A percentile compares a stretch with the other conserved stretches of the same genome.
Evolutionary conservation across 2,888 invertebrate genomes (phyloP).

Genomic region (Eretmocerus hayati): DNA sequence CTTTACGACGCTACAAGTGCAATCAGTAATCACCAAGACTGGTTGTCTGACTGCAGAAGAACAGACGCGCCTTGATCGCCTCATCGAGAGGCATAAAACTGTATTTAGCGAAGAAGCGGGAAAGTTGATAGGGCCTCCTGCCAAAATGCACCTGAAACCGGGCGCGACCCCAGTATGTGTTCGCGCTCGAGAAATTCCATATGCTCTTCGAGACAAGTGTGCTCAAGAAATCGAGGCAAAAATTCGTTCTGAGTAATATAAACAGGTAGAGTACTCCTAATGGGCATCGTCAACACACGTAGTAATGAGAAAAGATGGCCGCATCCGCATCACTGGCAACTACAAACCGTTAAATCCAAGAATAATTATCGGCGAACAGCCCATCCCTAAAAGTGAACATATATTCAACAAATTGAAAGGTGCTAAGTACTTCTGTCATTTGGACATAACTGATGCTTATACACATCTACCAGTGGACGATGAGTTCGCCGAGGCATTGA

Average conservation of each 20-base stretch:
- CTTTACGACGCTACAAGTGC: background rate
- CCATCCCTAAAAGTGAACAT: constrained; percentile 11
- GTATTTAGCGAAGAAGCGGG: constrained; percentile 11
- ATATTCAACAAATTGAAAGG: constrained; percentile 15
- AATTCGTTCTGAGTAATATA: background rate
- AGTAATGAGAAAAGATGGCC: constrained; percentile 2
- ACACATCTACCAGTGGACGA: no score
- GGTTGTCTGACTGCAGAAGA: background rate
- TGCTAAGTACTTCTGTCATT: no score
- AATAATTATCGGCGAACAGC: constrained; percentile 18
- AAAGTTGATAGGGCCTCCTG: constrained; percentile 7
- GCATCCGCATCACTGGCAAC: constrained; percentile 1
- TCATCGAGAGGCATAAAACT: constrained; percentile 1
- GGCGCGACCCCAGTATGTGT: background rate
- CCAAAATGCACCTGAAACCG: background rate
- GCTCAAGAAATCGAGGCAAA: constrained; percentile 1
- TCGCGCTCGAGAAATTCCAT: no score
- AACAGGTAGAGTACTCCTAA: constrained; percentile 1
- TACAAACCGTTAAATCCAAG: constrained; percentile 8
- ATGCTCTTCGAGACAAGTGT: background rate
- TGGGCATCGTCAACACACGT: constrained; percentile 1
- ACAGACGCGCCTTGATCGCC: background rate
- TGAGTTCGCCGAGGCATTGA: no score
- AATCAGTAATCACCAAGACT: background rate
- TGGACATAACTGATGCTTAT: no score